These are phyloP conservation scores for Arctopsyche grandis DNA, from an alignment of 1,140 invertebrate species.

Conservation along the genomic window DNA sequence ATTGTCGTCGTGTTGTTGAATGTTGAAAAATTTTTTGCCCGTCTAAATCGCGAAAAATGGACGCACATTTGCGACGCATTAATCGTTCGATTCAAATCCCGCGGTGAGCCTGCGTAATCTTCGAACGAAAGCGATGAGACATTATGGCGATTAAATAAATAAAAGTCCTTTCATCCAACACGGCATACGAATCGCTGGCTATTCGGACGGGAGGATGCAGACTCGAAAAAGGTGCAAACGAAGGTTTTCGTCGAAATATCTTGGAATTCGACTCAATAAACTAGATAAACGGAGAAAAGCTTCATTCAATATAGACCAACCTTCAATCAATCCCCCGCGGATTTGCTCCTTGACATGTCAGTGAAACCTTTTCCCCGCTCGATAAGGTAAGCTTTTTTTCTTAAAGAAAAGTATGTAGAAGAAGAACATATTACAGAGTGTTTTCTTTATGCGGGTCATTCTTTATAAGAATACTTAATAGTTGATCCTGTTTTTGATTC, in stretches of 20 bases:
- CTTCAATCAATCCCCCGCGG: constrained; percentile 6
- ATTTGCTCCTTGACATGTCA: constrained; percentile 3
- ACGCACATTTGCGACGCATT: not conserved
- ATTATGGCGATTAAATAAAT: not conserved
- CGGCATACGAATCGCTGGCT: not conserved
- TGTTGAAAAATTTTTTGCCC: not conserved
- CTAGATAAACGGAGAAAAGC: constrained; percentile 7
- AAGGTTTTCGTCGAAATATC: not conserved
- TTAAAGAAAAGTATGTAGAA: not conserved
- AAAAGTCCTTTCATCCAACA: not conserved
- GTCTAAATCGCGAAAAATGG: not conserved
- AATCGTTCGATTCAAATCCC: constrained; percentile 4
- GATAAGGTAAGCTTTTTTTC: not conserved
- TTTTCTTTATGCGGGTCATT: too few relatives aligned
- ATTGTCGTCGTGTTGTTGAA: not conserved
- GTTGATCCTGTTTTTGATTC: too few relatives aligned
- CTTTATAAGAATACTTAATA: too few relatives aligned
- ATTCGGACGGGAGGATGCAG: not conserved
- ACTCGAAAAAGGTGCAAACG: not conserved
- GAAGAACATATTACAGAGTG: too few relatives aligned
- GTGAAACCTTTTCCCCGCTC: not conserved
- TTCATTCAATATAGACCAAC: not conserved
- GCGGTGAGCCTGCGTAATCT: not conserved
- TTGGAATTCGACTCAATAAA: constrained; percentile 2
- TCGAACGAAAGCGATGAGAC: constrained; percentile 1